These are phyloP conservation scores for Sycophaga agraensis DNA, from an alignment of 1,140 invertebrate species.

Conservation along the genomic window DNA sequence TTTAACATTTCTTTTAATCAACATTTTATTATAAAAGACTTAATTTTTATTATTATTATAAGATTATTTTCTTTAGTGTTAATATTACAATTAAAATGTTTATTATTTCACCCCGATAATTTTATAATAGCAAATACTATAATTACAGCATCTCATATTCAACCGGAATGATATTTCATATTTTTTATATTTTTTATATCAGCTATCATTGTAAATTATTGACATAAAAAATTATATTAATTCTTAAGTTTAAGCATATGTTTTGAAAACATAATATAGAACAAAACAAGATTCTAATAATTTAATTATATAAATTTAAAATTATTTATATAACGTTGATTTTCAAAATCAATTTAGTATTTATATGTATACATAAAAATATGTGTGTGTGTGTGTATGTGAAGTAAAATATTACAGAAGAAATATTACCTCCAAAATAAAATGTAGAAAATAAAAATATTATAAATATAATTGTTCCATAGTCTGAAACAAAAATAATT, in stretches of 20 bases:
- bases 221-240: slow-evolving; percentile 38
- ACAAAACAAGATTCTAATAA: no score
- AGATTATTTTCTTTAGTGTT: slow-evolving; percentile 52
- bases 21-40: slow-evolving; percentile 61
- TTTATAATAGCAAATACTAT: slow-evolving; percentile 62
- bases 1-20: slow-evolving; percentile 62
- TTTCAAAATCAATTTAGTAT: no score
- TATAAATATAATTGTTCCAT: no score
- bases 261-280: no score
- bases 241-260: slow-evolving; percentile 63
- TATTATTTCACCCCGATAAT: slow-evolving; percentile 67
- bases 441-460: slow-evolving; percentile 59
- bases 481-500: no score
- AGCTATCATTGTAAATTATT: slow-evolving; percentile 49
- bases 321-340: no score
- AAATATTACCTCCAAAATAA: slow-evolving; percentile 56
- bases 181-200: slow-evolving; percentile 65
- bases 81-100: slow-evolving; percentile 52
- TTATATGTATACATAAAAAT: no score
- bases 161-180: slow-evolving; percentile 74
- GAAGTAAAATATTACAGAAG: slow-evolving; percentile 60
- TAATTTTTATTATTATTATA: slow-evolving; percentile 59
- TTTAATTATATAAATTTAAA: no score
- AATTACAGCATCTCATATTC: slow-evolving; percentile 67
- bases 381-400: slow-evolving; percentile 56